Evolutionary conservation across 2,888 invertebrate genomes (phyloP).

Genomic region (Amphipyra tragopoginis): DNA sequence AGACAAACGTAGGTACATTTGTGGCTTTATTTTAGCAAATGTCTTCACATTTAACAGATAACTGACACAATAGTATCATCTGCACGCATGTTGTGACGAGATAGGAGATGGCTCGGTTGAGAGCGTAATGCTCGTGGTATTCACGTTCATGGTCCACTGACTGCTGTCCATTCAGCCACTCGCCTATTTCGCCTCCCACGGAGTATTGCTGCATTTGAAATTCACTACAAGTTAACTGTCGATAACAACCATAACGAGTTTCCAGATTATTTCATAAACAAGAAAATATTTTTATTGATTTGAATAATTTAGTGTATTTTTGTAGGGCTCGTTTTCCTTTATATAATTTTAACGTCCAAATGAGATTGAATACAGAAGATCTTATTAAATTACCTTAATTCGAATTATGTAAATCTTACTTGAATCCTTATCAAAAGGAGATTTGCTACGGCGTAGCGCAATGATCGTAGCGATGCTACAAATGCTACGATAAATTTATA

Average conservation of each 20-base stretch:
- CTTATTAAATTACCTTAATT: conserved; percentile 37
- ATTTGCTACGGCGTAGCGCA: conserved; percentile 41
- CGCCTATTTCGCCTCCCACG: conserved; percentile 56
- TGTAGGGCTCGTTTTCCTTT: conserved; percentile 17
- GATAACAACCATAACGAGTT: conserved; percentile 31
- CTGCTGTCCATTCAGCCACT: conserved; percentile 66
- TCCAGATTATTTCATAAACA: conserved; percentile 13
- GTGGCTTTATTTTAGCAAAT: conserved; percentile 6
- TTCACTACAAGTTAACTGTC: conserved; percentile 48
- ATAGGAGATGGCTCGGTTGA: conserved; percentile 47
- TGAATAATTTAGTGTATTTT: conserved; percentile 11
- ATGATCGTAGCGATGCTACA: conserved; percentile 34
- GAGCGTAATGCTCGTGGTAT: conserved; percentile 66
- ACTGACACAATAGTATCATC: conserved; percentile 46
- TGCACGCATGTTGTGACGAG: conserved; percentile 45
- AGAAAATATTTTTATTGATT: conserved; percentile 1
- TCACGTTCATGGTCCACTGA: conserved; percentile 68
- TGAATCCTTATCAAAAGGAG: conserved; percentile 26
- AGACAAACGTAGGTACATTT: not conserved
- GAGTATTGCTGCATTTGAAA: conserved; percentile 43
- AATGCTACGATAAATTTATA: conserved; percentile 15
- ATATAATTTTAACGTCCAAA: conserved; percentile 16
- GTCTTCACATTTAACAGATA: conserved; percentile 22
- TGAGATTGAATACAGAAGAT: conserved; percentile 18
- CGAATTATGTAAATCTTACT: conserved; percentile 52